Evolutionary conservation across 1,140 invertebrate species (phyloP).

Genomic region (Apis florea): DNA sequence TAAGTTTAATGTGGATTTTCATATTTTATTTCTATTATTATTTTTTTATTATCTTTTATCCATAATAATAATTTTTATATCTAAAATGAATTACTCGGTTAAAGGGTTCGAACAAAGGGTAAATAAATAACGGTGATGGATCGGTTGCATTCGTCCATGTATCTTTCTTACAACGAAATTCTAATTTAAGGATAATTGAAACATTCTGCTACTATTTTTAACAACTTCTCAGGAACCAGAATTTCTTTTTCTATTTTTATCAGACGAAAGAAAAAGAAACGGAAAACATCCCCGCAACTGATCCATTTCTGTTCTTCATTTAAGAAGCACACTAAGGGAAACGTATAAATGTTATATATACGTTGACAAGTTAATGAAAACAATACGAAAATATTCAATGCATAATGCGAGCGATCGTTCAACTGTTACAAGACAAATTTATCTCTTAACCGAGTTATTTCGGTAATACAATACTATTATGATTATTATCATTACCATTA

Average conservation of each 20-base stretch:
- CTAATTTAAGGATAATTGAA: neutral
- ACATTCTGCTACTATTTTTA: slow-evolving; percentile 8
- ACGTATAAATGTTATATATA: slow-evolving; percentile 32
- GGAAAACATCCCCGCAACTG: slow-evolving; percentile 3
- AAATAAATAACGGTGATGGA: neutral
- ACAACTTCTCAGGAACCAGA: too few relatives aligned
- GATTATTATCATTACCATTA: slow-evolving; percentile 31
- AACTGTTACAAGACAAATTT: slow-evolving; percentile 56
- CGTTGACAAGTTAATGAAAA: slow-evolving; percentile 22
- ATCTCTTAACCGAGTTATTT: slow-evolving; percentile 62
- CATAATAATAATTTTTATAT: neutral
- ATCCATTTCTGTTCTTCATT: slow-evolving; percentile 45
- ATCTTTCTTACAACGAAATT: too few relatives aligned
- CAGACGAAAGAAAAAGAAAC: neutral
- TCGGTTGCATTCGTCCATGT: neutral
- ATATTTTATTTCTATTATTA: neutral
- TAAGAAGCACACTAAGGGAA: neutral
- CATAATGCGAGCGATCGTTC: slow-evolving; percentile 39
- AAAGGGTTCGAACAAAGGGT: slow-evolving; percentile 7
- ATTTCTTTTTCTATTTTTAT: slow-evolving; percentile 15
- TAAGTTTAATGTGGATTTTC: neutral
- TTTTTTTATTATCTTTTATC: too few relatives aligned
- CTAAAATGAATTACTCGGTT: neutral
- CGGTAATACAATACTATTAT: slow-evolving; percentile 56
- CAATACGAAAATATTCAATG: neutral